These are phyloP conservation scores for Drosophila falleni DNA, from an alignment of 2,888 invertebrate species.

Conservation along the genomic window DNA sequence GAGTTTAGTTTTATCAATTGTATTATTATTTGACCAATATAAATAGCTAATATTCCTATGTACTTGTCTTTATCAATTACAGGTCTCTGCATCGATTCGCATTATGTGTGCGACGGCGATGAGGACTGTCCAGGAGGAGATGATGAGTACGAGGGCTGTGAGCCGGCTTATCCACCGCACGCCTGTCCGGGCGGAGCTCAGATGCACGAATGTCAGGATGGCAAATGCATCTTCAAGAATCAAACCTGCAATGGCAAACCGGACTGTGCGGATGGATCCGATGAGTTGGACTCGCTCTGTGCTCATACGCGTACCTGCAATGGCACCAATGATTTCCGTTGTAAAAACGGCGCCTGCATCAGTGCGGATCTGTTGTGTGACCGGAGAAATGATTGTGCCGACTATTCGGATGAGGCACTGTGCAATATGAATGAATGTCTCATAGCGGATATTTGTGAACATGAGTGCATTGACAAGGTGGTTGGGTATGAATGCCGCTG, in stretches of 20 bases:
- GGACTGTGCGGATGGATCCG: slow-evolving; percentile 90
- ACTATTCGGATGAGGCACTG: slow-evolving; percentile 84
- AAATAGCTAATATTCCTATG: too few species aligned
- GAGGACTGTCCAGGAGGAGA: slow-evolving; percentile 91
- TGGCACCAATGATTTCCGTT: slow-evolving; percentile 81
- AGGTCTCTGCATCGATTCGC: slow-evolving; percentile 87
- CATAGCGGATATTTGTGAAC: slow-evolving; percentile 87
- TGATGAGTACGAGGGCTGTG: slow-evolving; percentile 89
- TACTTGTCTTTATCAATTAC: background rate
- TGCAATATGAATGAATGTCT: slow-evolving; percentile 90
- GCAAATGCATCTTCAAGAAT: slow-evolving; percentile 89
- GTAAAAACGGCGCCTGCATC: slow-evolving; percentile 90
- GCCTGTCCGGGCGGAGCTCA: slow-evolving; percentile 85
- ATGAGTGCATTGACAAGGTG: slow-evolving; percentile 90
- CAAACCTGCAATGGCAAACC: slow-evolving; percentile 90
- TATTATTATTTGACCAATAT: too few species aligned
- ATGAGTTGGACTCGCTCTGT: slow-evolving; percentile 88
- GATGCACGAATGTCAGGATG: slow-evolving; percentile 88
- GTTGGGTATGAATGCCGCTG: slow-evolving; percentile 93
- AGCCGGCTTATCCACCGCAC: slow-evolving; percentile 65
- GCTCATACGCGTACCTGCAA: slow-evolving; percentile 85
- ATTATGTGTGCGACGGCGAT: slow-evolving; percentile 90
- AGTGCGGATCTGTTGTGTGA: slow-evolving; percentile 89
- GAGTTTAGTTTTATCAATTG: too few species aligned
- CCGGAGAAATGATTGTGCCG: slow-evolving; percentile 91